Evolutionary conservation across 2,888 invertebrate genomes (phyloP).

Genomic region (Epistrophe grossulariae): DNA sequence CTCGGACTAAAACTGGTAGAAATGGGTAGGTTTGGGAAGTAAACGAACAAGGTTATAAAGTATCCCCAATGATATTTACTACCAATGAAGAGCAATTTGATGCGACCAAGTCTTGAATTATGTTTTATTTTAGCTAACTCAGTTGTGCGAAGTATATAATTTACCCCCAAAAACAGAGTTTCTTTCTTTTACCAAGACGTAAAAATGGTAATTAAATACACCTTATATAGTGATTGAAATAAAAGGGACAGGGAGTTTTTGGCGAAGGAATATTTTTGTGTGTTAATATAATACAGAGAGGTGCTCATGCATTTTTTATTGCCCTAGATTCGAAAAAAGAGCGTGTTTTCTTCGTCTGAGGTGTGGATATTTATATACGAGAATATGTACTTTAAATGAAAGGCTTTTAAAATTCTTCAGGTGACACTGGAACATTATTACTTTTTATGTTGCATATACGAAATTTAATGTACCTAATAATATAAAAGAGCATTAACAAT

Average conservation of each 20-base stretch:
- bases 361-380: too few relatives aligned
- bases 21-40: too few relatives aligned
- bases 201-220: constrained; percentile 37
- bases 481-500: background rate
- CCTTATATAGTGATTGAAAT: constrained; percentile 10
- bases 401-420: background rate
- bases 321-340: constrained; percentile 42
- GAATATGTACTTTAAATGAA: background rate
- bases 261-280: constrained; percentile 11
- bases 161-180: constrained; percentile 15
- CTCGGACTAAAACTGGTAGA: too few relatives aligned
- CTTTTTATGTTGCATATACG: background rate
- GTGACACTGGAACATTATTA: background rate
- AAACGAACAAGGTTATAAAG: too few relatives aligned
- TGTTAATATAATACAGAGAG: background rate
- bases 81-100: background rate
- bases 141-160: constrained; percentile 3
- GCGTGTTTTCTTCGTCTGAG: constrained; percentile 29
- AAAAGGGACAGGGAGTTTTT: constrained; percentile 26
- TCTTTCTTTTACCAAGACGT: constrained; percentile 7
- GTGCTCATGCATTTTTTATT: constrained; percentile 1
- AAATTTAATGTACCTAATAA: background rate
- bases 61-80: too few relatives aligned
- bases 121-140: background rate
- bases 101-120: background rate